phyloP scores from a whole-genome alignment of 2,888 invertebrate species.

The Sabellastarte sp. region DNA sequence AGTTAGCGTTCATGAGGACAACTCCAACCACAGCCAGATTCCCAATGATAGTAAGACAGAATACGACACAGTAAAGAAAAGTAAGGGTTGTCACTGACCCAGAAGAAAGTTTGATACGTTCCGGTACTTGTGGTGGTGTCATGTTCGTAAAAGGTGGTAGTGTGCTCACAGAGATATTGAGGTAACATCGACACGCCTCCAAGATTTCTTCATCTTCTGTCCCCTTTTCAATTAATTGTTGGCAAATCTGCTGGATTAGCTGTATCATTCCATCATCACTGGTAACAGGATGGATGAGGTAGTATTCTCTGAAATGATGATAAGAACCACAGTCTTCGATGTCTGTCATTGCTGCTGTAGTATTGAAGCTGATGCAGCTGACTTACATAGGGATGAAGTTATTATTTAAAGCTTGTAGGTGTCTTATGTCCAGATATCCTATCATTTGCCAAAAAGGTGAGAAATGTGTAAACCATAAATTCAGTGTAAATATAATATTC shows the following conservation, averaged over 20 bases:
- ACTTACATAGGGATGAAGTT: too few species aligned
- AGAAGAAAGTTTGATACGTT: neutral
- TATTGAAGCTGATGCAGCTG: too few species aligned
- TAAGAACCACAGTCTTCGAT: too few species aligned
- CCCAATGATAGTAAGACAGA: neutral
- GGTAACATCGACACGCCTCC: neutral
- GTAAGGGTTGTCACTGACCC: neutral
- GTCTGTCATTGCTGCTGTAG: too few species aligned
- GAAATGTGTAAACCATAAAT: too few species aligned
- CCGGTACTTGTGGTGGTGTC: neutral
- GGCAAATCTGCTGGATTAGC: neutral
- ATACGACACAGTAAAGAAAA: neutral
- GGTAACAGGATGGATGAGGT: too few species aligned
- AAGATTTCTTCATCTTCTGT: neutral
- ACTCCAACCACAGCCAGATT: neutral
- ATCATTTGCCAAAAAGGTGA: too few species aligned
- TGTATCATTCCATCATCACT: neutral
- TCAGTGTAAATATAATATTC: too few species aligned
- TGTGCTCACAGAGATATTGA: neutral
- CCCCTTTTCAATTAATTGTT: neutral
- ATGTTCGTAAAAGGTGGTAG: neutral
- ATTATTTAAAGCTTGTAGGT: too few species aligned
- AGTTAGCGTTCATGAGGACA: neutral
- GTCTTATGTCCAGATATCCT: too few species aligned
- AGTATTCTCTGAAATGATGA: too few species aligned